These are phyloP conservation scores for Phalacrocorax aristotelis DNA, from an alignment of 2,113 vertebrate genomes.

Conservation along the genomic window DNA sequence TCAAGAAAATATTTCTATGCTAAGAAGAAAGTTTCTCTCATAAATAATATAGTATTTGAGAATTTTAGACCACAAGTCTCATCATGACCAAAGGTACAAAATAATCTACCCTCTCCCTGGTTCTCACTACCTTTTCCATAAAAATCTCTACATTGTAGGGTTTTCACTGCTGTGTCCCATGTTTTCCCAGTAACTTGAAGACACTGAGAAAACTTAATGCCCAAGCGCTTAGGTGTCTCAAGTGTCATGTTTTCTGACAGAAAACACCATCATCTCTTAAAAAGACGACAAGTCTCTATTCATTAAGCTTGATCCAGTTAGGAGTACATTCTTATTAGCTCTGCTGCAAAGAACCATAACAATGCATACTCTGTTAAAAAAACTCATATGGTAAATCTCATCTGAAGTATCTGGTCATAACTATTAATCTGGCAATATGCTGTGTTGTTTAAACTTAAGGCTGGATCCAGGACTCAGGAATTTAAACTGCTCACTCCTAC, in stretches of 20 bases:
- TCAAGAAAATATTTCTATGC: neutral
- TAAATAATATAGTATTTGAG: neutral
- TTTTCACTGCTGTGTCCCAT: neutral
- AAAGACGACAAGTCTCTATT: neutral
- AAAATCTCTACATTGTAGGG: neutral
- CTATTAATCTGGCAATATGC: neutral
- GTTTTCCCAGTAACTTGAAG: neutral
- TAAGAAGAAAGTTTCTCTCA: neutral
- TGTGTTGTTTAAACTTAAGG: neutral
- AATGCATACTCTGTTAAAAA: neutral
- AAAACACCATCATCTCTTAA: neutral
- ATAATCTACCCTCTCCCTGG: neutral
- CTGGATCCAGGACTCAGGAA: neutral
- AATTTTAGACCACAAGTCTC: neutral
- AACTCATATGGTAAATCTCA: neutral
- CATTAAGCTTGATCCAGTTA: neutral
- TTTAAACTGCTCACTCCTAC: neutral
- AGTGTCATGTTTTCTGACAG: neutral
- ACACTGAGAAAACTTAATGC: neutral
- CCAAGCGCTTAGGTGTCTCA: neutral
- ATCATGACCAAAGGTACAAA: neutral
- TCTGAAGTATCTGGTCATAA: neutral
- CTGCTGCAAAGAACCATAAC: neutral
- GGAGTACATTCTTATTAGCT: neutral
- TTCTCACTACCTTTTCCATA: neutral